phyloP scores from a whole-genome alignment of 2,888 invertebrate genomes.

The Heteropelma amictum region DNA sequence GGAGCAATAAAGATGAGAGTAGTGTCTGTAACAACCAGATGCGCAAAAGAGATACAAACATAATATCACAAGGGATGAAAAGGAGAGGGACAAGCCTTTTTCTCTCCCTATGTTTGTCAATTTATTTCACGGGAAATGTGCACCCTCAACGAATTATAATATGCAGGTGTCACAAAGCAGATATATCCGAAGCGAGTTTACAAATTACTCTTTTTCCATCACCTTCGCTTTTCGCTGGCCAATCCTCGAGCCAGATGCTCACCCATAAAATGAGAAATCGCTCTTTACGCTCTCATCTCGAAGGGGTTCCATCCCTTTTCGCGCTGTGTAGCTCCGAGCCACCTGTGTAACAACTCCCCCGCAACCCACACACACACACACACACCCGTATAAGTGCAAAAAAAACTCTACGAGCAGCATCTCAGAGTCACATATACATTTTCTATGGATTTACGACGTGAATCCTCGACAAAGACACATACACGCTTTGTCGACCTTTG shows the following conservation, averaged over 20 bases:
- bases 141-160: neutral
- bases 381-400: no score
- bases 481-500: no score
- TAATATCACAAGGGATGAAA: neutral
- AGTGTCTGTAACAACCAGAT: neutral
- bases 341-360: neutral
- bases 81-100: neutral
- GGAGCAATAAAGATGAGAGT: neutral
- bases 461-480: no score
- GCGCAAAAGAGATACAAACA: conserved; percentile 12
- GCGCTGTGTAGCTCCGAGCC: neutral
- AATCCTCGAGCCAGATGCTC: conserved; percentile 35
- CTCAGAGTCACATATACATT: no score
- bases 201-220: conserved; percentile 36
- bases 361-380: neutral
- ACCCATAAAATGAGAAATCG: conserved; percentile 36
- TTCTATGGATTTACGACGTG: no score
- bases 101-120: neutral
- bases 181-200: conserved; percentile 26
- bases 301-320: neutral
- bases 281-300: neutral
- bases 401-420: no score
- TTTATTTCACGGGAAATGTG: neutral
- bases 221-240: conserved; percentile 39
- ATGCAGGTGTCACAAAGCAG: conserved; percentile 38